These are phyloP conservation scores for Chionis minor DNA, from an alignment of 2,113 vertebrate genomes.

Conservation along the genomic window DNA sequence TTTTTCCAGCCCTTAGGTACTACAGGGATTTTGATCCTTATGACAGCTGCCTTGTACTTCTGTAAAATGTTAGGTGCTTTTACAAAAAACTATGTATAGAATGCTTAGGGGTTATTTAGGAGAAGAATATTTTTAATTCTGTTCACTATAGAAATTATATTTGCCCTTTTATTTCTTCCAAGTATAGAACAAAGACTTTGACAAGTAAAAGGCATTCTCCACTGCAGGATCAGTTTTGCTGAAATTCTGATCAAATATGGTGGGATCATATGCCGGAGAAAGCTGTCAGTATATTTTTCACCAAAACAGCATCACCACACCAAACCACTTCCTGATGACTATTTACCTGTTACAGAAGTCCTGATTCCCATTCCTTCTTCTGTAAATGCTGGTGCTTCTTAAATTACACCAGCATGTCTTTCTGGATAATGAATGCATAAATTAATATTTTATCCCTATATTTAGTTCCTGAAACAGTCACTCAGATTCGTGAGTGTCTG, in stretches of 20 bases:
- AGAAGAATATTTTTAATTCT: neutral
- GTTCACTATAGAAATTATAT: neutral
- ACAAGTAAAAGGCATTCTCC: neutral
- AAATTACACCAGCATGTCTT: neutral
- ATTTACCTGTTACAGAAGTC: neutral
- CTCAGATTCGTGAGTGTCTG: neutral
- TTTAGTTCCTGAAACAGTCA: neutral
- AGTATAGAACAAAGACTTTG: neutral
- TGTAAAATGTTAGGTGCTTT: neutral
- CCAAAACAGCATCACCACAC: neutral
- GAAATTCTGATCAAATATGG: neutral
- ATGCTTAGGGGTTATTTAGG: neutral
- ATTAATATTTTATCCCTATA: neutral
- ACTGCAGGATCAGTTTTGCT: neutral
- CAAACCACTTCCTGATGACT: neutral
- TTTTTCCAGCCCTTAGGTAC: conserved; percentile 8
- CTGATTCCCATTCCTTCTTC: neutral
- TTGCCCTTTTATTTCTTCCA: neutral
- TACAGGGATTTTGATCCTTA: neutral
- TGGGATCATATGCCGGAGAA: neutral
- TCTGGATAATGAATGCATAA: neutral
- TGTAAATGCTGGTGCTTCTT: neutral
- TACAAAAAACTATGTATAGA: neutral
- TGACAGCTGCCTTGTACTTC: neutral
- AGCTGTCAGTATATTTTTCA: neutral